Conservation (phyloP, 2,888 invertebrate species). For the Marasmarcha lunaedactyla region DNA sequence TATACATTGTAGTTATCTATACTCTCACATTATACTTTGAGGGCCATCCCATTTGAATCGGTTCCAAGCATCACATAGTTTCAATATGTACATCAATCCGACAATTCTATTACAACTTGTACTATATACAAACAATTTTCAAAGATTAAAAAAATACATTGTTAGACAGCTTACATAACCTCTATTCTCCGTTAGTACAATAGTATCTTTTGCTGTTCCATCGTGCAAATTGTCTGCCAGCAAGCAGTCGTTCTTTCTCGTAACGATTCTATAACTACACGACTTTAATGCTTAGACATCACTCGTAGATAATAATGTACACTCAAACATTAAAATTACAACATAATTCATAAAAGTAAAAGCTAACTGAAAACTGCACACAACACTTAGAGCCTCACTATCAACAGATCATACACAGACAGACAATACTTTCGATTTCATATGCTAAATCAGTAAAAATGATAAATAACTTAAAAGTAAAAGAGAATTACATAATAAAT, state of each 20-base stretch:
- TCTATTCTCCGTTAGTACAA: constrained; percentile 58
- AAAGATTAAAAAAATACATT: constrained; percentile 61
- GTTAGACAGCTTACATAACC: constrained; percentile 57
- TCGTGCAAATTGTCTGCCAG: constrained; percentile 48
- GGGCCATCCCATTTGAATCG: constrained; percentile 22
- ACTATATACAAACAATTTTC: constrained; percentile 67
- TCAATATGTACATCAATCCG: constrained; percentile 53
- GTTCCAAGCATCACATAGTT: constrained; percentile 40
- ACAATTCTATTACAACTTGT: constrained; percentile 60
- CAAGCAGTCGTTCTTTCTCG: constrained; percentile 13
- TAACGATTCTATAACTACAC: not conserved
- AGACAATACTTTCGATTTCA: constrained; percentile 33
- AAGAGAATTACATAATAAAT: constrained; percentile 54
- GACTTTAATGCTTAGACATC: not conserved
- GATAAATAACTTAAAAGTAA: constrained; percentile 61
- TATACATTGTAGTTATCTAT: constrained; percentile 35
- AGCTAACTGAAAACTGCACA: constrained; percentile 38
- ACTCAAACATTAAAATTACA: constrained; percentile 14
- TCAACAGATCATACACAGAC: constrained; percentile 44
- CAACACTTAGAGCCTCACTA: constrained; percentile 35
- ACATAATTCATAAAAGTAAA: constrained; percentile 32
- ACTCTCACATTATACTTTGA: constrained; percentile 19
- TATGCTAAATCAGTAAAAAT: constrained; percentile 42
- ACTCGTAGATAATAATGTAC: too few relatives aligned
- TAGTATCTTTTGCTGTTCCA: constrained; percentile 43